Conservation (phyloP, 2,888 invertebrate genomes). For the Temnothorax rugatulus region DNA sequence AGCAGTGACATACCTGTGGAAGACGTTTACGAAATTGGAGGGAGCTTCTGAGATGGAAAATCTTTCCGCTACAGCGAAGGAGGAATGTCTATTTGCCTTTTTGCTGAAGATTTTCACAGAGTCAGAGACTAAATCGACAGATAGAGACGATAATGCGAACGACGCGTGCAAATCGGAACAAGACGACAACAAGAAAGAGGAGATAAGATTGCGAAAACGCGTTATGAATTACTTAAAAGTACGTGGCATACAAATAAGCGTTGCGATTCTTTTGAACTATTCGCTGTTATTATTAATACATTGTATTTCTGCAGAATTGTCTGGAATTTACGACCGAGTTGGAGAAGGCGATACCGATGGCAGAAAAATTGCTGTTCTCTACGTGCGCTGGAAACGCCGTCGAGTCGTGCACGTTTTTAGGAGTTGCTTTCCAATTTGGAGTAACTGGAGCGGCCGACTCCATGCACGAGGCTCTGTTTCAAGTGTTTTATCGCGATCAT, state of each 20-base stretch:
- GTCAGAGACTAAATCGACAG: constrained; percentile 78
- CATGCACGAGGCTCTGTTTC: constrained; percentile 81
- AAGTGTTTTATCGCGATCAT: constrained; percentile 81
- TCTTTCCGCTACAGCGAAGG: constrained; percentile 72
- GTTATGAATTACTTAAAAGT: constrained; percentile 91
- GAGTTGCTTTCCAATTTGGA: constrained; percentile 92
- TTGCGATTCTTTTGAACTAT: neutral
- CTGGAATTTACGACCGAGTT: constrained; percentile 87
- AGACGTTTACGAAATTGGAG: constrained; percentile 67
- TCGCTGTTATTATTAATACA: neutral
- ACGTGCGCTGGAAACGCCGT: constrained; percentile 92
- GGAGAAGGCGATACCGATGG: constrained; percentile 88
- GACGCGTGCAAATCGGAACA: constrained; percentile 75
- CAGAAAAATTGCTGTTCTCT: constrained; percentile 91
- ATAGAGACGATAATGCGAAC: neutral
- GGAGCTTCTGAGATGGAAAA: constrained; percentile 68
- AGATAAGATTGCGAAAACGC: constrained; percentile 88
- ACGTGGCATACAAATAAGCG: constrained; percentile 81
- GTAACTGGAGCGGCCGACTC: constrained; percentile 91
- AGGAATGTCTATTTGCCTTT: constrained; percentile 77
- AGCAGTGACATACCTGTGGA: constrained; percentile 77
- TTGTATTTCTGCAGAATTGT: constrained; percentile 85
- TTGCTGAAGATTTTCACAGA: constrained; percentile 82
- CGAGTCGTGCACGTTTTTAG: constrained; percentile 96
- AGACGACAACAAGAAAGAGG: constrained; percentile 86